Base-by-base conservation (phyloP, 2,888 invertebrate species). In the Poecilobothrus nobilitatus region DNA sequence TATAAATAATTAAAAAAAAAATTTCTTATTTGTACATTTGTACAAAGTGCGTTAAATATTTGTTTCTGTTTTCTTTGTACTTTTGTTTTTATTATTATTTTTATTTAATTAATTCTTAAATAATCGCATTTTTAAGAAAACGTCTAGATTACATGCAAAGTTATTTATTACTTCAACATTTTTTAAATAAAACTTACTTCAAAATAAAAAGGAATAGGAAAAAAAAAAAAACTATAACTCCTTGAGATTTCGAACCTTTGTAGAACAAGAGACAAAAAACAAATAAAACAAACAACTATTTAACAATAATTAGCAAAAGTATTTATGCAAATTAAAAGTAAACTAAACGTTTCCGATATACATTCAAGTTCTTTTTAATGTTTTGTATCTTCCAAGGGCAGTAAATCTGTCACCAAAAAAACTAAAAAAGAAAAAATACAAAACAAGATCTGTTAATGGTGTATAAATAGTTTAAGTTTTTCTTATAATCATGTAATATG, bases 261-360 rank as follows among this genome's bases (percentile, higher is more conserved):
- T 3, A 44, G 12, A 15, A 44, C 6, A n/a, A 53, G n/a, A 53
- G 3, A n/a, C 53, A 6, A 53, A 53, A 41, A 53, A 53, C 18
- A n/a, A 53, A 53, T 53, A 37, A 10, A 37, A 37, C 8, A 37
- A 10, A 37, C 8, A 37, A 37, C 12, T 8, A 37, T 37, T 37
- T 12, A 12, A 18, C 2, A 18, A 53, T 53, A 53, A 53, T 53
- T 53, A 53, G 15, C 53, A 53, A 53, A 53, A 53, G 53, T 53
- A 53, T 53, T 53, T 53, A 53, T 53, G 53, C 53, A 53, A 53
- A 53, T 53, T 53, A 53, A 18, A 53, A 53, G 53, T 53, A 53
- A 18, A 15, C 15, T 53, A 53, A 53, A 12, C 53, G 53, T 53
- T 53, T 53, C 53, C 18, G n/a, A 18, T 53, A 53, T 53, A 10